Evolutionary conservation across 2,888 invertebrate species (phyloP).

Genomic region (Gastracanthus pulcherrimus): DNA sequence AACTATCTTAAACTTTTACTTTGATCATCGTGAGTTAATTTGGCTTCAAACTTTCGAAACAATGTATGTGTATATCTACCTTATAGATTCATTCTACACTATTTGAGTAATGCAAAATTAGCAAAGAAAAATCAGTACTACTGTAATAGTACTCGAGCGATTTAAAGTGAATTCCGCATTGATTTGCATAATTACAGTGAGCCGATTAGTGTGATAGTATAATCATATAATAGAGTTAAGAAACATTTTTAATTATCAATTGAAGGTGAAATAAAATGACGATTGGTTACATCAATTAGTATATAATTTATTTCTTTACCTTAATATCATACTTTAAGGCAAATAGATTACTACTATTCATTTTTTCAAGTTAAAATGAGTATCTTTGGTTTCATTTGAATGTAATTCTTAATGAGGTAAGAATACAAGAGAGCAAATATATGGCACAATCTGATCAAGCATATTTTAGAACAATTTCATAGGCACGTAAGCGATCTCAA

Average conservation of each 20-base stretch:
- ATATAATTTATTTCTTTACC: too few relatives aligned
- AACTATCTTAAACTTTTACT: not conserved
- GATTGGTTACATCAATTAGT: conserved; percentile 49
- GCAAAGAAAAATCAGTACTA: not conserved
- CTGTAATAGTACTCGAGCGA: conserved; percentile 34
- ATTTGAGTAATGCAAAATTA: conserved; percentile 34
- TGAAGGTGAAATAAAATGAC: conserved; percentile 52
- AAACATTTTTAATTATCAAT: conserved; percentile 55
- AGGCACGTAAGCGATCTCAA: too few relatives aligned
- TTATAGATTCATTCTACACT: not conserved
- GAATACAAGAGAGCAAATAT: too few relatives aligned
- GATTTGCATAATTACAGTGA: conserved; percentile 48
- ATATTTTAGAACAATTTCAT: too few relatives aligned
- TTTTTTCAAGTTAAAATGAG: too few relatives aligned
- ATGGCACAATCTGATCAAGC: too few relatives aligned
- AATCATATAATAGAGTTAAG: conserved; percentile 52
- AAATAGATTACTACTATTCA: too few relatives aligned
- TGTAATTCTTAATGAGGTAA: too few relatives aligned
- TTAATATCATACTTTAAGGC: too few relatives aligned
- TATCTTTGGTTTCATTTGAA: too few relatives aligned
- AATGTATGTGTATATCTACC: not conserved
- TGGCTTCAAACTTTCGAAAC: not conserved
- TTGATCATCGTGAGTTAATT: not conserved
- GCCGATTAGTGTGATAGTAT: conserved; percentile 54
- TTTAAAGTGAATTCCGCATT: conserved; percentile 33